A percentile compares a stretch with the other conserved stretches of the same genome.
Evolutionary conservation across 2,888 invertebrate species (phyloP).

Genomic region (Lasioglossum vierecki): DNA sequence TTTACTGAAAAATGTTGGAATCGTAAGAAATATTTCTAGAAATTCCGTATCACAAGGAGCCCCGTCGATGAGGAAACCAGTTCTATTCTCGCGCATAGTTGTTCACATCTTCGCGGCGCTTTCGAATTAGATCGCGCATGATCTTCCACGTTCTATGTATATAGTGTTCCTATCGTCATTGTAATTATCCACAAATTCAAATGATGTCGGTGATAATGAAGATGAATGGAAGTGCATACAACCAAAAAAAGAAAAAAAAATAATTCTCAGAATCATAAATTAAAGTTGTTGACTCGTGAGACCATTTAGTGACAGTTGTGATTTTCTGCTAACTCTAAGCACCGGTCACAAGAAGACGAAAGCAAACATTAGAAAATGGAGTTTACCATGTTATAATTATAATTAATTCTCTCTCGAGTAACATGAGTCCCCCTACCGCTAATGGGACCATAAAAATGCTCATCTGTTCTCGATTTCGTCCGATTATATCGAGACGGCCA

Average conservation of each 20-base stretch:
- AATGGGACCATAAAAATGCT: conserved; percentile 41
- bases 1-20: neutral
- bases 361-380: neutral
- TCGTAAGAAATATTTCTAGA: neutral
- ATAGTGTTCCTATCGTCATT: neutral
- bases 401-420: neutral
- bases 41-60: neutral
- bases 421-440: neutral
- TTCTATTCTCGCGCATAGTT: conserved; percentile 7
- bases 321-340: no score
- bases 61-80: neutral
- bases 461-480: conserved; percentile 60
- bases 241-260: no score
- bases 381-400: neutral
- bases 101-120: neutral
- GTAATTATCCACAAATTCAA: neutral
- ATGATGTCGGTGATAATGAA: neutral
- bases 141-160: neutral
- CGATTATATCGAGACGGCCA: conserved; percentile 61
- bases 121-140: neutral
- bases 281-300: neutral
- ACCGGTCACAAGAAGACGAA: neutral
- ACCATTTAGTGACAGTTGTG: neutral
- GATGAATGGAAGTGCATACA: neutral
- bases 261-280: no score